Base-by-base conservation (phyloP, 2,113 vertebrate genomes). In the Microtus oregoni region DNA sequence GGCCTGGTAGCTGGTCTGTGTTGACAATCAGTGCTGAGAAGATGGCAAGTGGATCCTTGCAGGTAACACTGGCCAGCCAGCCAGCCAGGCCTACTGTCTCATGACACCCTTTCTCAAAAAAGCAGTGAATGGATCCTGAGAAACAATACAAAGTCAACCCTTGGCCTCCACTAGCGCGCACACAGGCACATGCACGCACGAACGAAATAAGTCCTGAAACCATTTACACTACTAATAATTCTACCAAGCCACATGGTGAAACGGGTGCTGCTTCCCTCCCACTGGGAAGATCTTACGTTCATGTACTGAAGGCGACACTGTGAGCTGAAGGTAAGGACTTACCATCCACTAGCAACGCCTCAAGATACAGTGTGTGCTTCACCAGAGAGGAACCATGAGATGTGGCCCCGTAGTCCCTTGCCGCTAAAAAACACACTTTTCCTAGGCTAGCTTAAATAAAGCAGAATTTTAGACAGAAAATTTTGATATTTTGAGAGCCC, bases 371-470 rank as follows among this genome's bases (percentile, higher is more conserved):
- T 2, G 19, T 7, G 0, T 41, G n/a, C 81, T 38, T 26, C 20
- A 82, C 24, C 28, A 61, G 94, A 19, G 89, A 47, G 30, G 92
- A 82, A 86, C 50, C 67, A 52, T 11, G 91, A 86, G 52, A 76
- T 19, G 5, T 78, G 28, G 77, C 26, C n/a, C 58, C 68, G 52
- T 24, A 95, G 76, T 73, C 30, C 90, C 41, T 79, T 63, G 30
- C 63, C 32, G 86, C 44, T 63, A 44, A 4, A 26, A 94, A 96
- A 83, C 68, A 90, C 86, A 92, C 55, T 89, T 89, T 83, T 68
- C 78, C 82, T 95, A 94, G 68, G 19, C n/a, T 77, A 94, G 73
- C 32, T 90, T 94, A 94, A 81, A 67, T 65, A 92, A 95, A 92
- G 92, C 5, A 41, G n/a, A 94, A 91, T 86, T 81, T 91, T 52